phyloP scores from a whole-genome alignment of 2,888 invertebrate species.

The Philonicus albiceps region DNA sequence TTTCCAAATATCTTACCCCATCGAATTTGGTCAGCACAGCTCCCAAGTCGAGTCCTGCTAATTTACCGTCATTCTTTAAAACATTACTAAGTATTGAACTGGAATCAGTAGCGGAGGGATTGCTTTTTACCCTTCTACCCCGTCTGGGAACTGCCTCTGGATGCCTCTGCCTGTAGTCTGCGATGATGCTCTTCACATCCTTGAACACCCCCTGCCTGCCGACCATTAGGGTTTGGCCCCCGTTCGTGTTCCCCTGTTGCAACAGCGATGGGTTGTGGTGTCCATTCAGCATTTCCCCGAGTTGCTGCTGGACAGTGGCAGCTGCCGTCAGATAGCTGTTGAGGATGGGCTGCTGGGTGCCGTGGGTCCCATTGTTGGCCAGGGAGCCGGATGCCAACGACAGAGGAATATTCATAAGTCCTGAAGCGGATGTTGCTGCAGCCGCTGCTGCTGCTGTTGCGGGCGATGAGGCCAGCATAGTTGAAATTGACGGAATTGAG shows the following conservation, averaged over 20 bases:
- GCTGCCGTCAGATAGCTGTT: constrained; percentile 52
- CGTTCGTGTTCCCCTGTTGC: constrained; percentile 17
- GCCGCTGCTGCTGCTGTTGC: not conserved
- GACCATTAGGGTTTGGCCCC: constrained; percentile 53
- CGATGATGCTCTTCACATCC: constrained; percentile 83
- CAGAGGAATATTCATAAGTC: not conserved
- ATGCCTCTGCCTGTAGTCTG: constrained; percentile 79
- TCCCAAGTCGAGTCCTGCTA: constrained; percentile 45
- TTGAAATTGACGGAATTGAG: not conserved
- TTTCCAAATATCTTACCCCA: constrained; percentile 39
- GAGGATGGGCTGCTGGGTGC: constrained; percentile 48
- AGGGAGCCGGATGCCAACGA: constrained; percentile 48
- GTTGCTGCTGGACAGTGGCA: constrained; percentile 50
- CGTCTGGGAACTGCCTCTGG: constrained; percentile 78
- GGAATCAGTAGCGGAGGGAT: constrained; percentile 48
- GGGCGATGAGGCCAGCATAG: not conserved
- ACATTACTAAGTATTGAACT: constrained; percentile 51
- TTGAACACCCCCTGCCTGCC: constrained; percentile 80
- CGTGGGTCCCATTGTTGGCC: constrained; percentile 34
- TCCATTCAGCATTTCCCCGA: constrained; percentile 53
- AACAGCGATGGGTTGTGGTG: constrained; percentile 46
- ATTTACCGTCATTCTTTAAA: constrained; percentile 51
- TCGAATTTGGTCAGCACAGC: constrained; percentile 45
- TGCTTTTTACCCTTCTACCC: constrained; percentile 68
- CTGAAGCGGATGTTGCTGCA: constrained; percentile 1